Base-by-base conservation (phyloP, 2,113 vertebrate species). In the Crocuta crocuta region DNA sequence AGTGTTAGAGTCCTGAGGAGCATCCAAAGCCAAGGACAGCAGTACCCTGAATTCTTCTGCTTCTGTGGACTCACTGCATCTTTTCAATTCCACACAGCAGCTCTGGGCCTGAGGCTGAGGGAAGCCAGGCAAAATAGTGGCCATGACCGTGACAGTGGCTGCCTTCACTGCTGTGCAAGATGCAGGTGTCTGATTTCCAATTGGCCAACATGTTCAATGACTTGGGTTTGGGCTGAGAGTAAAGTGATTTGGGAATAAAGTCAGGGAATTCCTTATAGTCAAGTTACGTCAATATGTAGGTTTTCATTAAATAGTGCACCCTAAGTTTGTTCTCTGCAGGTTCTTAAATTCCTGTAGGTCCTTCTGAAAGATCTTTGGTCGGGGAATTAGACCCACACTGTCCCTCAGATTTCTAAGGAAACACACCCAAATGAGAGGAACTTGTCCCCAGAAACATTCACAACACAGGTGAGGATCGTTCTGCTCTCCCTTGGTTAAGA, bases 1-100 rank as follows among this genome's bases (percentile, higher is more conserved):
- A 50, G 21, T 1, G 26, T 5, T 10, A 5, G 35, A 6, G 26
- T 4, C 68, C 58, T 0, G 0, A 17, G 61, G 33, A 63, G 23
- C 1, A 1, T 43, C 45, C 15, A 19, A 10, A n/a, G 12, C n/a
- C 70, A 45, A 24, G 53, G 28, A 70, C 2, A 79, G 9, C 1
- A 0, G 24, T 35, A 7, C 24, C 66, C 53, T 12, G 26, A 65
- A 55, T n/a, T 61, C 78, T 63, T 61, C 48, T 15, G 7, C 23
- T 35, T 39, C 43, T 5, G 19, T 65, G n/a, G 28, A 8, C 21
- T 71, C 66, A 0, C 0, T 19, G 66, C 5, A 11, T 61, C 70
- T 82, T 10, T 50, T 63, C 39, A 45, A 35, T 58, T 33, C n/a
- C 61, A 61, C 35, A 33, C 19, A 39, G 4, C 10, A 17, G 39